Evolutionary conservation across 1,140 invertebrate genomes (phyloP), one percentile per base, ranked within the genome.

Genomic region (Wasmannia auropunctata): DNA sequence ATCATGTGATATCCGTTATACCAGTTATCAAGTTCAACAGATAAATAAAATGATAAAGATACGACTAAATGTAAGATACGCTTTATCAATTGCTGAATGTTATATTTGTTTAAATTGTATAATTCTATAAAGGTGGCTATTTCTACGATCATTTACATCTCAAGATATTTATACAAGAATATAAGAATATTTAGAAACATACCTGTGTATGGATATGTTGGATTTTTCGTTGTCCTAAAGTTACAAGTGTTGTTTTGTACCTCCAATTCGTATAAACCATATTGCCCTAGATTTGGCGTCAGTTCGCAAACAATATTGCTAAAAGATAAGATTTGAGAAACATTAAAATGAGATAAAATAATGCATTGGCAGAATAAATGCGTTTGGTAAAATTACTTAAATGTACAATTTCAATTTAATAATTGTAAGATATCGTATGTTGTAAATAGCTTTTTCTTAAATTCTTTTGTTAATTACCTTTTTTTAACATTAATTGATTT

Each of bases 161-260:
- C 14, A 37, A 40, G n/a, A 37, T 75, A 67, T 51, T n/a, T 40
- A 19, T n/a, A 51, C 1, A 8, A 80, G 49, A 22, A 34, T 14
- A 4, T 25, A 22, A 31, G 11, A 49, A 54, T 83, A 54, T 54
- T 31, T 69, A 31, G 5, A 87, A 49, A 96, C 96, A 97, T 94
- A 97, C 97, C 97, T 90, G 96, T 96, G 94, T 97, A 97, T 72
- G 97, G 96, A 93, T 97, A 96, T 2, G 97, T 96, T n/a, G 97
- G 96, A 74, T 96, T 94, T 88, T 96, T 96, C 16, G 95, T 90
- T 2, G 96, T 96, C 19, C 91, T 92, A 46, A 97, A 91, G 25
- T 94, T 86, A 91, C 97, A 97, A 31, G 92, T 96, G 0, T 94
- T 94, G 37, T 95, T 89, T n/a, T 94, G 93, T 0, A 96, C 90